Base-by-base conservation (phyloP, 1,140 invertebrate species). In the Zophobas morio region DNA sequence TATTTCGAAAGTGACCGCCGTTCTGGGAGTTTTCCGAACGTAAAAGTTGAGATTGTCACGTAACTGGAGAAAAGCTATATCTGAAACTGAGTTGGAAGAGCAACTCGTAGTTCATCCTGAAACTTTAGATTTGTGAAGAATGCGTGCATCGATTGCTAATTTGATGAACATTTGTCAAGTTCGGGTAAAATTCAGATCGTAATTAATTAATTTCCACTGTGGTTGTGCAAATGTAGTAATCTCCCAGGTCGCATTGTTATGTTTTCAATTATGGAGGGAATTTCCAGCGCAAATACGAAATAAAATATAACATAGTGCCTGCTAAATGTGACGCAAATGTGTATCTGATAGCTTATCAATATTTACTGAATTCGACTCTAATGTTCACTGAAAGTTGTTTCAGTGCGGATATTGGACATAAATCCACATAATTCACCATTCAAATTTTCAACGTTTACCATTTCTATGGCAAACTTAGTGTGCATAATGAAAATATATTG, bases 311-410 rank as follows among this genome's bases (percentile, higher is more conserved):
- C 51, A 72, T 72, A 72, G 70, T 72, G 72, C 37, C 47, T 74
- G 79, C 53, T 72, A 78, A 81, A 81, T 81, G 79, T 79, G 77
- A 79, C 78, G 75, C 74, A 77, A 81, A 81, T 79, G 79, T 76
- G 71, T 47, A 81, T 81, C 74, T 81, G 79, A 81, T 81, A 77
- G 79, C 77, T 81, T 81, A 81, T 81, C 79, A 79, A 81, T 81
- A 81, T 79, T 81, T 79, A 78, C 76, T 80, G 79, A 74, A 80
- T 80, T 71, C 60, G 70, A 56, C 60, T 76, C 66, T 74, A 79
- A 74, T 56, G 77, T 66, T 77, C 70, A 79, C 77, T 54, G 60
- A 76, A 81, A 81, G 75, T 81, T 81, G 79, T 79, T 81, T 63
- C 80, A 63, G 35, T 75, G 53, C 80, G 80, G 80, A 81, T 81